These are phyloP conservation scores for Hucho hucho DNA, from an alignment of 2,113 vertebrate species.

Conservation along the genomic window DNA sequence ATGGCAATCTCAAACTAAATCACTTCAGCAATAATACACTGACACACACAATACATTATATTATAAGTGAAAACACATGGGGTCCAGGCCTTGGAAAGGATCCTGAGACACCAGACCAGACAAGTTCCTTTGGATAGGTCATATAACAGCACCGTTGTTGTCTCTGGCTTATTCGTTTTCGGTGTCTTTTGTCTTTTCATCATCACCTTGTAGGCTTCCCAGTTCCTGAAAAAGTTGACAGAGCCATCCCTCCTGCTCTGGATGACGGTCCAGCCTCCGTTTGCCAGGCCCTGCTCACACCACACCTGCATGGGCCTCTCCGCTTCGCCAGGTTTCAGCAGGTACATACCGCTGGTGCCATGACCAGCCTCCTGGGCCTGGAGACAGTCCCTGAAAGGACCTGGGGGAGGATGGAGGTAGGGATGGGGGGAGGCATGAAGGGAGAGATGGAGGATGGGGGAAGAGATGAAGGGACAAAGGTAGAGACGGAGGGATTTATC, in stretches of 20 bases:
- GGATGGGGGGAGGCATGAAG: conserved; percentile 18
- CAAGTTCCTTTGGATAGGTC: conserved; percentile 29
- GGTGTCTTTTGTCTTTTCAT: not conserved
- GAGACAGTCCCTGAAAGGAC: conserved; percentile 92
- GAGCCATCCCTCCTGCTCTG: conserved; percentile 93
- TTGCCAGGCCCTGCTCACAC: conserved; percentile 95
- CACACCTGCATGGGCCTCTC: conserved; percentile 86
- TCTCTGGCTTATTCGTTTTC: conserved; percentile 31
- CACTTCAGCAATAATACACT: conserved; percentile 41
- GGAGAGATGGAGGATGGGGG: not conserved
- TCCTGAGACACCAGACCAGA: conserved; percentile 36
- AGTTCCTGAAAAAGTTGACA: conserved; percentile 97
- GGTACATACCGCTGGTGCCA: conserved; percentile 86
- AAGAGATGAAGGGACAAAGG: not conserved
- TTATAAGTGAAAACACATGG: conserved; percentile 58
- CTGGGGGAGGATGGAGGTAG: conserved; percentile 64
- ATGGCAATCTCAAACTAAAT: conserved; percentile 57
- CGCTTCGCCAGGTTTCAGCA: conserved; percentile 85
- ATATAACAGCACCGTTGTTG: conserved; percentile 31
- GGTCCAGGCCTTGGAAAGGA: conserved; percentile 31
- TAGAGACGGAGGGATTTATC: not conserved
- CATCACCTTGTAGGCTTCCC: conserved; percentile 97
- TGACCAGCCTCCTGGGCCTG: conserved; percentile 89
- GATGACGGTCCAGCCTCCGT: conserved; percentile 95
- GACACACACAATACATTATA: conserved; percentile 44